Base-by-base conservation (phyloP, 2,113 vertebrate species). In the Deroptyus accipitrinus region DNA sequence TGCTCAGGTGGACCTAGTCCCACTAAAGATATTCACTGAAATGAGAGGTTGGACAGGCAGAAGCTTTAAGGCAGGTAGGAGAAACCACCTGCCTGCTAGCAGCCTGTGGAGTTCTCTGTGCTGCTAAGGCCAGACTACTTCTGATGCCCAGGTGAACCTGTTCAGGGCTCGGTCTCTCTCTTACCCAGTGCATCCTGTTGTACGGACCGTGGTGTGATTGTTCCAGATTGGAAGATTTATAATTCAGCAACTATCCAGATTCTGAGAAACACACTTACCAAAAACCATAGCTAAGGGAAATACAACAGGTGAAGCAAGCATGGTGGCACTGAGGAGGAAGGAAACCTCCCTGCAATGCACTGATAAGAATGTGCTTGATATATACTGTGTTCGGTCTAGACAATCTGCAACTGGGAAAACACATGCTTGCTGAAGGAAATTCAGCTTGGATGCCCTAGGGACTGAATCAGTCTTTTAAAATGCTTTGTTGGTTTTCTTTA, bases 291-390 rank as follows among this genome's bases (percentile, higher is more conserved):
- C 74, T 69, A 89, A 87, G 88, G 86, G 88, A 91, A 97, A 87
- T 19, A 35, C 1, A 6, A 41, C 96, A 97, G 91, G 95, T 92
- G 81, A 97, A 93, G 62, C 78, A 94, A 94, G 94, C 78, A 31
- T 2, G 52, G 91, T 89, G 83, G 83, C 80, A 87, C 57, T n/a
- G 57, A 73, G 70, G 74, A 93, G 95, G 94, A 95, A 93, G 92
- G 92, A 97, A 96, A 93, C 69, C 74, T 91, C 86, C 64, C 95
- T 96, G 96, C 95, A 96, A 57, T 9, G 51, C 28, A 30, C 92
- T 86, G 95, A 95, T 96, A 96, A 97, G 92, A 76, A 49, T 24
- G 49, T 23, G 54, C 64, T 88, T 79, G 92, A 88, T 88, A 88
- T 9, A 86, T 24, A 30, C 80, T 49, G 52, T 35, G 73, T 57